These are phyloP conservation scores for Limenitis camilla DNA, from an alignment of 2,888 invertebrate species.

Conservation along the genomic window DNA sequence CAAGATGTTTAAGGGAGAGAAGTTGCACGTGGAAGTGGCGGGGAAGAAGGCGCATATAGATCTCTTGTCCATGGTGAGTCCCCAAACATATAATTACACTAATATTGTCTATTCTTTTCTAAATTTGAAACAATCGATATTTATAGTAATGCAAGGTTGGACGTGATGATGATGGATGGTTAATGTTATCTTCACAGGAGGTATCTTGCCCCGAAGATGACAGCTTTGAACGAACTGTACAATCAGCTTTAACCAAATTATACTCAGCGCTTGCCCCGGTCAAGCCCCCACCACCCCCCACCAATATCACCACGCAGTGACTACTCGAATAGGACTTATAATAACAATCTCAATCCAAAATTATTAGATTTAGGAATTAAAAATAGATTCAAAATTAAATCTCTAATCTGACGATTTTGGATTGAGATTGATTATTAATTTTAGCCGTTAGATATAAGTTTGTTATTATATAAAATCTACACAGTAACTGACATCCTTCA, in stretches of 20 bases:
- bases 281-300: slow-evolving; percentile 34
- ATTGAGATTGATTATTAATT: too few species aligned
- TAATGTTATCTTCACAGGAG: slow-evolving; percentile 63
- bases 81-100: neutral
- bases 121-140: too few species aligned
- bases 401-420: too few species aligned
- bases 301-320: slow-evolving; percentile 12
- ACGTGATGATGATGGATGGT: too few species aligned
- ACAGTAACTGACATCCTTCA: too few species aligned
- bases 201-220: slow-evolving; percentile 89
- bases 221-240: slow-evolving; percentile 85
- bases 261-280: slow-evolving; percentile 84
- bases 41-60: slow-evolving; percentile 90
- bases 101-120: neutral
- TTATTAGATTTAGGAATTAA: too few species aligned
- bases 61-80: slow-evolving; percentile 81
- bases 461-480: too few species aligned
- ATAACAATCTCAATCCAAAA: too few species aligned
- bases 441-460: too few species aligned
- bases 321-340: neutral
- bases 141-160: too few species aligned
- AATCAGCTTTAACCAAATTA: slow-evolving; percentile 88
- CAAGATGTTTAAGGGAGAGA: slow-evolving; percentile 94
- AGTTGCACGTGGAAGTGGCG: slow-evolving; percentile 88
- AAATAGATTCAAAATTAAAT: too few species aligned